Evolutionary conservation across 2,888 invertebrate genomes (phyloP), one percentile per base, ranked within the genome.

Genomic region (Halocaridina rubra): DNA sequence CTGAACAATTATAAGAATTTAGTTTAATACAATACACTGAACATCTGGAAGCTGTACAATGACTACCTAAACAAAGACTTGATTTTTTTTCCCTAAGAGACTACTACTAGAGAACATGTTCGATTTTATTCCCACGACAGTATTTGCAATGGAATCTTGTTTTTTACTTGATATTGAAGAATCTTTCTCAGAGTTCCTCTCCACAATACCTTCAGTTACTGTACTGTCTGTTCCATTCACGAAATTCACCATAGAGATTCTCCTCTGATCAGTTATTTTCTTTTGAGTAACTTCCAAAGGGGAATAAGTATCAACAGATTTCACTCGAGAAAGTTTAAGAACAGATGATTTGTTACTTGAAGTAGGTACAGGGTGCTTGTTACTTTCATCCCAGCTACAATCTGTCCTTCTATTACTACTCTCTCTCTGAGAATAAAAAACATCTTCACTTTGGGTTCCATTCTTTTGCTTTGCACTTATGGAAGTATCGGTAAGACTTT

Each of bases 61-160:
- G n/a, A 13, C 46, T 24, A 5, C 59, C 61, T 32, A 77, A 30
- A 82, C 82, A 77, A 82, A 82, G 39, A 82, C 82, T 32, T 82
- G 82, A 24, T 75, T 77, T 30, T 82, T 77, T 59, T 82, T 82
- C 33, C 77, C 69, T 19, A 59, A 22, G 2, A 82, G 19, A 8
- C 76, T 71, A 32, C 77, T 71, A 16, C 57, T 71, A n/a, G 82
- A 71, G n/a, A 82, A 71, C 22, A 32, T 33, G 29, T 39, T 32
- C 3, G 77, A 13, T 29, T 76, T 76, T 16, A 69, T 77, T 8
- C 16, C 16, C 16, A 27, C 30, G 7, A 29, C 33, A 22, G 59
- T 59, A 2, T 33, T 71, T 39, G 69, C 33, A 57, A 27, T n/a
- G 0, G 64, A 53, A 53, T 16, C 10, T 53, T 3, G 22, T 5